These are phyloP conservation scores for Oceanodroma tethys DNA, from an alignment of 2,113 vertebrate genomes.

Conservation along the genomic window DNA sequence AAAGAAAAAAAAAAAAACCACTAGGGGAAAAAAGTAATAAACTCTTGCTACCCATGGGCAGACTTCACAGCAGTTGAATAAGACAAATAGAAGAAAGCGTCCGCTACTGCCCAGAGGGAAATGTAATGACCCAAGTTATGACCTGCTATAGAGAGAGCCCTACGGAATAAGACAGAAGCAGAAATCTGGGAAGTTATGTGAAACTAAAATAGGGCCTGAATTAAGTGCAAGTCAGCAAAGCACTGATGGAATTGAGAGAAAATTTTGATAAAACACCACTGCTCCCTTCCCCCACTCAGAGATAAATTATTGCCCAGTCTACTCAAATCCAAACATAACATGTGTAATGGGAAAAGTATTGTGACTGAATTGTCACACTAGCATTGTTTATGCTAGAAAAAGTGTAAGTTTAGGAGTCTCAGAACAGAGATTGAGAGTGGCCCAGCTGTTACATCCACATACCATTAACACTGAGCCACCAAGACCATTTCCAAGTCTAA, in stretches of 20 bases:
- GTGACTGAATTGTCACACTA: not conserved
- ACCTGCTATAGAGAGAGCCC: conserved; percentile 48
- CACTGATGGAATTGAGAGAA: not conserved
- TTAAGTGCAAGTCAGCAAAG: conserved; percentile 32
- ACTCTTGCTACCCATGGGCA: conserved; percentile 51
- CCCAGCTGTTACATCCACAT: not conserved
- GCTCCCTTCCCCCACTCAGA: not conserved
- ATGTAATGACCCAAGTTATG: conserved; percentile 74
- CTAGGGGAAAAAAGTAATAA: conserved; percentile 46
- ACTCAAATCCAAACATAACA: not conserved
- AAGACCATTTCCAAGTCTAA: not conserved
- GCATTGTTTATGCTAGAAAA: not conserved
- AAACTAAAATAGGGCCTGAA: conserved; percentile 39
- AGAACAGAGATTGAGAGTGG: not conserved
- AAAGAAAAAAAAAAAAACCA: not conserved
- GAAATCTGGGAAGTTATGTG: conserved; percentile 26
- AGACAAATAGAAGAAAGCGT: conserved; percentile 64
- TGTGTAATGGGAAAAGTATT: not conserved
- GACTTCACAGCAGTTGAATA: conserved; percentile 43
- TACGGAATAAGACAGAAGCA: conserved; percentile 4
- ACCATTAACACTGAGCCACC: not conserved
- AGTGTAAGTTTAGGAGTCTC: not conserved
- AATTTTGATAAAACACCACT: not conserved
- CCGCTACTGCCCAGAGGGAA: conserved; percentile 59
- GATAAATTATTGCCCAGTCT: not conserved